A percentile compares a stretch with the other conserved stretches of the same genome.
Conservation (phyloP, 1,140 invertebrate species). For the Calycopis cecrops region DNA sequence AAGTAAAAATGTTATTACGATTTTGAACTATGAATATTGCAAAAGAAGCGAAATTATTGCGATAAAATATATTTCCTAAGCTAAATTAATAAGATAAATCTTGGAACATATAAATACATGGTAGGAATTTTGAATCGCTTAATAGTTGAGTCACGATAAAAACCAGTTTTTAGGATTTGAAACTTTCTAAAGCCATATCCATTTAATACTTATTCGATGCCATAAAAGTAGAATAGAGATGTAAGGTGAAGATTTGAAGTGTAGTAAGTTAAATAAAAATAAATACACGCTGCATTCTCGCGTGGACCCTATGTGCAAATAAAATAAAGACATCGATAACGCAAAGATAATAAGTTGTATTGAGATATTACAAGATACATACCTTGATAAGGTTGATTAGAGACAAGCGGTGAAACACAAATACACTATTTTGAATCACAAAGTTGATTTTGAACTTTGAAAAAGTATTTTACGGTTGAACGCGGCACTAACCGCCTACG, state of each 20-base stretch:
- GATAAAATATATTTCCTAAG: too few relatives aligned
- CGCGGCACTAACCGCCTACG: conserved; percentile 40
- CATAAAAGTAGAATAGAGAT: too few relatives aligned
- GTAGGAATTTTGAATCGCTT: too few relatives aligned
- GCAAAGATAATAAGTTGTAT: conserved; percentile 14
- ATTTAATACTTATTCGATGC: too few relatives aligned
- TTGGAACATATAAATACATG: too few relatives aligned
- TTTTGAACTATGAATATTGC: conserved; percentile 5
- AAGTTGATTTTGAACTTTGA: conserved; percentile 42
- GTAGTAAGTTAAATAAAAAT: too few relatives aligned
- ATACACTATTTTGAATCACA: conserved; percentile 35
- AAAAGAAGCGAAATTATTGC: neutral
- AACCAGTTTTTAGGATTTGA: conserved; percentile 10
- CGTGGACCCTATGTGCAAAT: neutral
- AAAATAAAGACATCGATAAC: conserved; percentile 11
- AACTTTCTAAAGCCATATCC: neutral
- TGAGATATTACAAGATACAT: conserved; percentile 20
- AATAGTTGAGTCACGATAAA: neutral
- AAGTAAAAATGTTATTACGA: neutral
- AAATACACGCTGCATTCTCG: neutral
- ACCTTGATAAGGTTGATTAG: conserved; percentile 29
- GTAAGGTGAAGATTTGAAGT: too few relatives aligned
- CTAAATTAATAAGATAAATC: too few relatives aligned
- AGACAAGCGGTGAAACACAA: conserved; percentile 26
- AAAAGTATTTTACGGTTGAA: conserved; percentile 42